Evolutionary conservation across 2,888 invertebrate genomes (phyloP).

Genomic region (Abrostola tripartita): DNA sequence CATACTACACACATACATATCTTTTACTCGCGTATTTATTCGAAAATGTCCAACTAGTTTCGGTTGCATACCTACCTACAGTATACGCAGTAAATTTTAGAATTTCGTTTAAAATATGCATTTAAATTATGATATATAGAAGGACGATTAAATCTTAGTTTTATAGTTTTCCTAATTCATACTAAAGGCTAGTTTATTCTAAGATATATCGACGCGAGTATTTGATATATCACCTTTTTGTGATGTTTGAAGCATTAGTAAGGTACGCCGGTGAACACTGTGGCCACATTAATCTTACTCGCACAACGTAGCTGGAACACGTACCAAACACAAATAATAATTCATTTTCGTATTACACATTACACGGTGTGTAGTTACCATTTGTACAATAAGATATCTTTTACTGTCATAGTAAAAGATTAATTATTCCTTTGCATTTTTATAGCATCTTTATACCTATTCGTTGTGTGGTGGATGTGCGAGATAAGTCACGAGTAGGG

Average conservation of each 20-base stretch:
- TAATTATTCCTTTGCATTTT: slow-evolving; percentile 31
- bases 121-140: no score
- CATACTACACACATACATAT: no score
- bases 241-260: slow-evolving; percentile 15
- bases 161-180: not conserved
- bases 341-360: slow-evolving; percentile 51
- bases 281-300: slow-evolving; percentile 60
- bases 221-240: slow-evolving; percentile 27
- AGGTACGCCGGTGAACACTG: slow-evolving; percentile 28
- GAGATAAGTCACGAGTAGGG: not conserved
- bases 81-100: no score
- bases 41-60: no score
- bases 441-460: not conserved
- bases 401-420: slow-evolving; percentile 24
- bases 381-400: slow-evolving; percentile 23
- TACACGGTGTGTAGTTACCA: slow-evolving; percentile 47
- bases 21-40: no score
- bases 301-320: slow-evolving; percentile 51
- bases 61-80: no score
- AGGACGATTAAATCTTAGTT: no score
- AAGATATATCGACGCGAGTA: slow-evolving; percentile 12
- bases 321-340: slow-evolving; percentile 59
- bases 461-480: not conserved
- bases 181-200: slow-evolving; percentile 14
- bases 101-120: no score